Evolutionary conservation across 2,797 vertebrate species (phyloP), one percentile per base, ranked within the genome.

Genomic region (Molossus alvarezi): DNA sequence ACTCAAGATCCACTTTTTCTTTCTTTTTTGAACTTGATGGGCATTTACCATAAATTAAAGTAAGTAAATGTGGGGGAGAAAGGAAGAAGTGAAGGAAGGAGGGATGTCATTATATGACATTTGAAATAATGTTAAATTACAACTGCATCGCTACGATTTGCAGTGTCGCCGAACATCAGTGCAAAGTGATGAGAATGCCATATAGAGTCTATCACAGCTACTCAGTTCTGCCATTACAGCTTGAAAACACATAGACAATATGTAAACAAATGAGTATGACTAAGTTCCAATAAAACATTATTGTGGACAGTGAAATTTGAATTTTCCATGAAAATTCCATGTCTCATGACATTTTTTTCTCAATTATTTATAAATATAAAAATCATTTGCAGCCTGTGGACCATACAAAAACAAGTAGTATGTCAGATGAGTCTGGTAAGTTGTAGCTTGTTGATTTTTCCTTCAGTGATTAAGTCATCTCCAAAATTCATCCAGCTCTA

Each of bases 321-420:
- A 88, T 91, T 69, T 73, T 33, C 33, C 20, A 91, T 67, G 20
- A 41, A 88, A 21, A 33, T 80, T 58, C 80, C 65, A 69, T 11
- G 9, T 72, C 6, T 48, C 71, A 89, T 65, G 20, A 92, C 82
- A 82, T 60, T 37, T 67, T 83, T 60, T 84, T n/a, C 20, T 23
- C 29, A 93, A 23, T 83, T 5, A 89, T 33, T 71, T 84, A 84
- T 88, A 91, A 91, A 87, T 53, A 57, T 83, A 67, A 58, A 86
- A 94, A 18, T n/a, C 20, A 90, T 86, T 87, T 48, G 55, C 33
- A 88, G 79, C 53, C 29, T 55, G 3, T 77, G 7, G n/a, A 9
- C 23, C 41, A 4, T 29, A 62, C 2, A 76, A 73, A 95, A 48
- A 81, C 21, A 91, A 37, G 21, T 33, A n/a, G 15, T 57, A 48